A percentile compares a stretch with the other conserved stretches of the same genome.
Conservation (phyloP, 2,888 invertebrate genomes). For the Tromatobia lineatoria region DNA sequence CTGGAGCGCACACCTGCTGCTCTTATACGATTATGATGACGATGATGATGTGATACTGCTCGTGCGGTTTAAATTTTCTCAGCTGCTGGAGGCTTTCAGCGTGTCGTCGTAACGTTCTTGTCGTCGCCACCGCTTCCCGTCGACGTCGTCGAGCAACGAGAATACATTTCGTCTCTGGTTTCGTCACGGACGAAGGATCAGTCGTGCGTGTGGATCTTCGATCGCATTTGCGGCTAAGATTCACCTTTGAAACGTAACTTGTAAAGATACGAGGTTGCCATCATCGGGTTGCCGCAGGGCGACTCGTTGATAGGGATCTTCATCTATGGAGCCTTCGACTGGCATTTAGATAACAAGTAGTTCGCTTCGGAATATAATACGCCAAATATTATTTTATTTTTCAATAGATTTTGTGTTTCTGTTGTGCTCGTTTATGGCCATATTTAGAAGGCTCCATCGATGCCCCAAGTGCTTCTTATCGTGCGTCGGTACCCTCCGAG, state of each 20-base stretch:
- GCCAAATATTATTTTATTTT: background rate
- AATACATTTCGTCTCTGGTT: conserved; percentile 38
- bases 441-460: conserved; percentile 38
- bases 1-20: conserved; percentile 10
- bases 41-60: conserved; percentile 6
- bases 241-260: conserved; percentile 14
- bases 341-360: conserved; percentile 5
- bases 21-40: background rate
- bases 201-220: conserved; percentile 41
- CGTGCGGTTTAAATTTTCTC: conserved; percentile 5
- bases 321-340: conserved; percentile 38
- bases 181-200: conserved; percentile 49
- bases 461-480: conserved; percentile 52
- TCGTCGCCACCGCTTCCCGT: background rate
- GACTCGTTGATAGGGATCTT: conserved; percentile 36
- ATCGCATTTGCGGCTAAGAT: conserved; percentile 30
- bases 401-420: conserved; percentile 5
- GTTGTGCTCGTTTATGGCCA: background rate
- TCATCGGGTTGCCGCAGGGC: conserved; percentile 31
- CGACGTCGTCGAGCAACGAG: conserved; percentile 6
- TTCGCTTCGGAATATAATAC: conserved; percentile 9
- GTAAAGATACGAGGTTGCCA: conserved; percentile 25
- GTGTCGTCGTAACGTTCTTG: background rate
- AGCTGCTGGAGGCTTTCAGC: conserved; percentile 12
- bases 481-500: conserved; percentile 78